These are phyloP conservation scores for Zosterops hypoxanthus DNA, from an alignment of 2,113 vertebrate species.

Conservation along the genomic window DNA sequence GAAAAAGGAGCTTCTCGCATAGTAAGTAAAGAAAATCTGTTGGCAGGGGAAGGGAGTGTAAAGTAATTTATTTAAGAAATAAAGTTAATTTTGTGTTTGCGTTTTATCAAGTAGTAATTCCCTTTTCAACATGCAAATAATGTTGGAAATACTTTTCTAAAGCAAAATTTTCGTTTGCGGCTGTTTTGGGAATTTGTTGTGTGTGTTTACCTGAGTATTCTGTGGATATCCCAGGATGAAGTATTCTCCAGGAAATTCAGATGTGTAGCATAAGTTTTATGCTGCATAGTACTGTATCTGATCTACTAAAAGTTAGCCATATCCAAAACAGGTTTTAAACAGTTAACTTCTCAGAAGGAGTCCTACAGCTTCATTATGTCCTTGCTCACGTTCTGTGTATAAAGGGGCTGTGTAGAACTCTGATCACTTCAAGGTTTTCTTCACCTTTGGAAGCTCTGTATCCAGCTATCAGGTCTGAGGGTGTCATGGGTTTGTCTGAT, in stretches of 20 bases:
- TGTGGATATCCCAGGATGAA: not conserved
- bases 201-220: not conserved
- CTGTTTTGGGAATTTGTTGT: not conserved
- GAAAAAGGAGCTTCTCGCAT: conserved; percentile 86
- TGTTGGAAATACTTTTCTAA: not conserved
- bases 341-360: not conserved
- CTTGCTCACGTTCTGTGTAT: not conserved
- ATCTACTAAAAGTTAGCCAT: not conserved
- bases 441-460: not conserved
- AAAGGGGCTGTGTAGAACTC: not conserved
- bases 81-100: not conserved
- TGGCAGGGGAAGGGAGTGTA: not conserved
- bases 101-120: not conserved
- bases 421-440: not conserved
- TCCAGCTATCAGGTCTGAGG: not conserved
- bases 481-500: not conserved
- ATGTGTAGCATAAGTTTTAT: not conserved
- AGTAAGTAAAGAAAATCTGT: conserved; percentile 71
- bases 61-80: not conserved
- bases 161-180: not conserved
- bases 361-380: not conserved
- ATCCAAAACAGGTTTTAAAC: not conserved
- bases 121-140: not conserved
- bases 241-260: not conserved
- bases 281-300: not conserved